These are phyloP conservation scores for Melinaea menophilus DNA, from an alignment of 2,888 invertebrate species.

Conservation along the genomic window DNA sequence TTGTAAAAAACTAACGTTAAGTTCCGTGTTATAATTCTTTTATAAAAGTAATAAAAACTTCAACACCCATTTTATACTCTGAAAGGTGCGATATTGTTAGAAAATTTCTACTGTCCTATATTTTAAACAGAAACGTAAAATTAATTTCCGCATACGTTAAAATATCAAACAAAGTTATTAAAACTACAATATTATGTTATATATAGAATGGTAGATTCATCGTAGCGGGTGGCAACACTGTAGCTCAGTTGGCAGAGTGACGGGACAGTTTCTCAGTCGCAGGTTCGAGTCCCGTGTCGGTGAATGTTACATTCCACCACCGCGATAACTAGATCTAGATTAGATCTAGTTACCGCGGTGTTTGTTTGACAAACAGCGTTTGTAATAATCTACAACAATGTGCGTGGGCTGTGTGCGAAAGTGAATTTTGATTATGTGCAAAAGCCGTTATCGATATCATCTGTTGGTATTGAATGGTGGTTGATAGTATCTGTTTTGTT, in stretches of 20 bases:
- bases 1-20: too few relatives aligned
- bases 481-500: conserved; percentile 18
- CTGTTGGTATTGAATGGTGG: conserved; percentile 13
- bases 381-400: conserved; percentile 19
- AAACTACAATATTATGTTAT: not conserved
- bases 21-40: conserved; percentile 4
- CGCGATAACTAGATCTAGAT: too few relatives aligned
- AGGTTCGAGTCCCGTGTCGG: too few relatives aligned
- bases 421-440: conserved; percentile 52
- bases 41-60: conserved; percentile 1
- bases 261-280: too few relatives aligned
- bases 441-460: conserved; percentile 23
- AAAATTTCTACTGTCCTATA: not conserved
- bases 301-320: too few relatives aligned
- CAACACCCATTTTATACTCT: not conserved
- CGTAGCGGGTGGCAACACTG: too few relatives aligned
- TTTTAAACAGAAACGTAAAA: not conserved
- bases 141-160: not conserved
- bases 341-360: conserved; percentile 11
- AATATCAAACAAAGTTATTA: not conserved
- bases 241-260: too few relatives aligned
- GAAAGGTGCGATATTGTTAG: not conserved
- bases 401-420: conserved; percentile 55
- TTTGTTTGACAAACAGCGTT: conserved; percentile 21
- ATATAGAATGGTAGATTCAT: too few relatives aligned